These are phyloP conservation scores for Betta splendens DNA, from an alignment of 2,797 vertebrate genomes.

Conservation along the genomic window DNA sequence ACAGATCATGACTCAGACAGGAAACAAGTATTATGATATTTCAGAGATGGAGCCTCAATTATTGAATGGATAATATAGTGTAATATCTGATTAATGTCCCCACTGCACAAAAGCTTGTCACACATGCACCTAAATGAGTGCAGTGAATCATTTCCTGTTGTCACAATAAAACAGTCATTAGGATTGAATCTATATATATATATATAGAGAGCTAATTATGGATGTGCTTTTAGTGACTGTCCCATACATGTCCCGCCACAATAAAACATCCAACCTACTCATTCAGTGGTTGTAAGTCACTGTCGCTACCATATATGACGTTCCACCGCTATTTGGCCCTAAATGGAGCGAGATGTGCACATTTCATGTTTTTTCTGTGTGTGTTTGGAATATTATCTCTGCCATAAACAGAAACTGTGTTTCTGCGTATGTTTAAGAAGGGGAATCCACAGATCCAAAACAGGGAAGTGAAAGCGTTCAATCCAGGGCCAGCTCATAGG, in stretches of 20 bases:
- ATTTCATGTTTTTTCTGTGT: not conserved
- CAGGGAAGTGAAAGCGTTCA: constrained; percentile 57
- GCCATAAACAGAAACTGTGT: constrained; percentile 6
- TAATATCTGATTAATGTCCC: constrained; percentile 42
- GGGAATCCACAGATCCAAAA: constrained; percentile 45
- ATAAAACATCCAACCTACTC: no score
- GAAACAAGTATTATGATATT: constrained; percentile 48
- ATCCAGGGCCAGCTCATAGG: constrained; percentile 41
- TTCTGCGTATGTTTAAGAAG: constrained; percentile 14
- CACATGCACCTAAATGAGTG: constrained; percentile 10
- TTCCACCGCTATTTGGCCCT: constrained; percentile 2
- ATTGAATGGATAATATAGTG: constrained; percentile 36
- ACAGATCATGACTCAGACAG: constrained; percentile 58
- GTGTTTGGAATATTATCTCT: not conserved
- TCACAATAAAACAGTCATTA: constrained; percentile 14
- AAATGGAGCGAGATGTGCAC: constrained; percentile 9
- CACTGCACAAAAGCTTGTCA: constrained; percentile 37
- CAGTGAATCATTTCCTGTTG: constrained; percentile 49
- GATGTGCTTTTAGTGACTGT: no score
- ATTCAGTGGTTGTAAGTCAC: not conserved
- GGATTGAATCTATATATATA: constrained; percentile 20
- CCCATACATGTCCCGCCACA: no score
- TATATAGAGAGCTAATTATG: no score
- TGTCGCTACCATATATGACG: not conserved
- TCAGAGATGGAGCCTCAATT: constrained; percentile 42